phyloP scores from a whole-genome alignment of 2,113 vertebrate genomes.

The Aythya baeri region DNA sequence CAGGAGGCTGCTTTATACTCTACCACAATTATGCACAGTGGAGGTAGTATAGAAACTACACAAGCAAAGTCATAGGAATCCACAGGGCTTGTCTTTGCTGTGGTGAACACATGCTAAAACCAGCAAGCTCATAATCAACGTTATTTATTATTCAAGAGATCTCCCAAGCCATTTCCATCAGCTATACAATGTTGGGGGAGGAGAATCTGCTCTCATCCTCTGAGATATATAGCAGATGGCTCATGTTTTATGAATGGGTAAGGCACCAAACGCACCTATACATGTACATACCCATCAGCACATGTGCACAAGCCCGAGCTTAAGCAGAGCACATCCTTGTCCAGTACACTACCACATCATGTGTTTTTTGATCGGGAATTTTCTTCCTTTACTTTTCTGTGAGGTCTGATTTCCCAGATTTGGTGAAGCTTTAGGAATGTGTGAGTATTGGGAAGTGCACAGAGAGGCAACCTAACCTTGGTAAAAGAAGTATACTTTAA shows the following conservation, averaged over 20 bases:
- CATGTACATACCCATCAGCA: neutral
- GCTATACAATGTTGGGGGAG: neutral
- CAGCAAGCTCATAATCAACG: neutral
- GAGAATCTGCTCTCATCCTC: neutral
- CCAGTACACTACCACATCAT: neutral
- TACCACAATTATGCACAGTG: neutral
- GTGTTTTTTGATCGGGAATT: neutral
- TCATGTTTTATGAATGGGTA: slow-evolving; percentile 25
- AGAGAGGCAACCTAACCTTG: neutral
- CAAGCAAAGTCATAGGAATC: neutral
- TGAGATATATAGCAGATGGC: neutral
- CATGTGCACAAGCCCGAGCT: neutral
- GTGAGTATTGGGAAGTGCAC: neutral
- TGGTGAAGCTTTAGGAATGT: neutral
- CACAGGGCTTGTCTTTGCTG: neutral
- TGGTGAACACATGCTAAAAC: neutral
- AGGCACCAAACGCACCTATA: neutral
- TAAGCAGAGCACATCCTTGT: fast-evolving
- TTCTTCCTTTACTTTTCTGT: neutral
- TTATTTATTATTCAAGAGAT: slow-evolving; percentile 21
- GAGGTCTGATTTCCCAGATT: neutral
- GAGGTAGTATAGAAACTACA: neutral
- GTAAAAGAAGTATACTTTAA: neutral
- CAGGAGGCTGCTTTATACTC: neutral
- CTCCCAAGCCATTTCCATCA: neutral